Percentiles rank a stretch among this genome's conserved stretches.
Evolutionary conservation across 2,888 invertebrate species (phyloP).

Genomic region (Acleris literana): DNA sequence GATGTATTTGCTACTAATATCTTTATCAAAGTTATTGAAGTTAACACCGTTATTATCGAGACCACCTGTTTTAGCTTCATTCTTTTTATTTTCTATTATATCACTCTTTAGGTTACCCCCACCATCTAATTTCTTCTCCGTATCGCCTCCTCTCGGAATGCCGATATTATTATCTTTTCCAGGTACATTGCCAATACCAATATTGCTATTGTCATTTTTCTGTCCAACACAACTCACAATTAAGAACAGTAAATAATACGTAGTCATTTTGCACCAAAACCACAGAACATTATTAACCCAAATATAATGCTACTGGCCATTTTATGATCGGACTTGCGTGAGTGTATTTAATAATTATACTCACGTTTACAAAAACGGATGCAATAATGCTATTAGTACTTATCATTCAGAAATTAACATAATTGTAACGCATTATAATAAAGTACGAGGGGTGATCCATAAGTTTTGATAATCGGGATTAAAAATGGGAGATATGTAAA

Average conservation of each 20-base stretch:
- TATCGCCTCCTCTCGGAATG: neutral
- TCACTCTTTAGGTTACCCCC: no score
- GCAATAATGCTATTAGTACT: no score
- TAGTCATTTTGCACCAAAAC: constrained; percentile 10
- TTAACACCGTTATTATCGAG: neutral
- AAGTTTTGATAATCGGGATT: no score
- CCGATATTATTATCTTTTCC: neutral
- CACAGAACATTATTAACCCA: neutral
- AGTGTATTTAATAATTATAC: no score
- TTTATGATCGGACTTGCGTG: neutral
- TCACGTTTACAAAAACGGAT: no score
- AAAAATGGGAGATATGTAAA: no score
- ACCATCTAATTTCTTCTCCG: no score
- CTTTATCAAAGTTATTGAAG: neutral
- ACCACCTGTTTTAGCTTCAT: neutral
- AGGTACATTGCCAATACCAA: neutral
- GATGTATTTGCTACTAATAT: neutral
- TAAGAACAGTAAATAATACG: constrained; percentile 8
- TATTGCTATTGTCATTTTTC: neutral
- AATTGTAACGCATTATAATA: no score
- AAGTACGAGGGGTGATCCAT: no score
- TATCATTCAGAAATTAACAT: no score
- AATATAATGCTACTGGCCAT: neutral
- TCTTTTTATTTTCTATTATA: neutral
- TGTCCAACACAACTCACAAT: constrained; percentile 13